These are phyloP conservation scores for Ischnus inquisitorius DNA, from an alignment of 2,888 invertebrate genomes.

Conservation along the genomic window DNA sequence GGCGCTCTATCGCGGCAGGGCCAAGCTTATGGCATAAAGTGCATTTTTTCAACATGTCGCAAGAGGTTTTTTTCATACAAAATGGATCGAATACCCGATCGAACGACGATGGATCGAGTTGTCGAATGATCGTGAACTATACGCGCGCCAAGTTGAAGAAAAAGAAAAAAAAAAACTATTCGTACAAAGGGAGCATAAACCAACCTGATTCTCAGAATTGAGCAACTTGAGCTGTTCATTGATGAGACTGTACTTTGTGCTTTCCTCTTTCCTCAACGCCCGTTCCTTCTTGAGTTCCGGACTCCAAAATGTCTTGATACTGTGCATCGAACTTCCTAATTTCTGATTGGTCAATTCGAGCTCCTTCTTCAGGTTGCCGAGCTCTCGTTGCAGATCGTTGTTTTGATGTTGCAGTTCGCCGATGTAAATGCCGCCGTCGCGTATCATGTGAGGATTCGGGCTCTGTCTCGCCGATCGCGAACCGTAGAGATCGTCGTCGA, in stretches of 20 bases:
- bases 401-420: conserved; percentile 97
- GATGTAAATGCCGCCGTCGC: conserved; percentile 90
- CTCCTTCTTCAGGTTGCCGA: conserved; percentile 96
- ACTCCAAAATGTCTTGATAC: conserved; percentile 99
- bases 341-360: conserved; percentile 98
- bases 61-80: too few relatives aligned
- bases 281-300: conserved; percentile 99
- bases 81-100: too few relatives aligned
- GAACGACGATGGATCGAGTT: too few relatives aligned
- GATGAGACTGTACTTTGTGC: conserved; percentile 98
- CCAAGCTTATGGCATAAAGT: too few relatives aligned
- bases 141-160: background rate
- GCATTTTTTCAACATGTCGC: too few relatives aligned
- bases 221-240: conserved; percentile 98
- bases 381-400: conserved; percentile 96
- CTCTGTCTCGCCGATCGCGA: conserved; percentile 90
- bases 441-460: conserved; percentile 89
- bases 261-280: conserved; percentile 98
- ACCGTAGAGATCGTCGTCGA: conserved; percentile 90
- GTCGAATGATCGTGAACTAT: background rate
- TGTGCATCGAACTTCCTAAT: conserved; percentile 99
- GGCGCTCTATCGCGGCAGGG: too few relatives aligned
- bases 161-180: background rate
- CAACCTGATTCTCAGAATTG: conserved; percentile 98
- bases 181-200: conserved; percentile 57